These are phyloP conservation scores for Oreochromis grahami DNA, from an alignment of 2,797 vertebrate genomes.

Conservation along the genomic window DNA sequence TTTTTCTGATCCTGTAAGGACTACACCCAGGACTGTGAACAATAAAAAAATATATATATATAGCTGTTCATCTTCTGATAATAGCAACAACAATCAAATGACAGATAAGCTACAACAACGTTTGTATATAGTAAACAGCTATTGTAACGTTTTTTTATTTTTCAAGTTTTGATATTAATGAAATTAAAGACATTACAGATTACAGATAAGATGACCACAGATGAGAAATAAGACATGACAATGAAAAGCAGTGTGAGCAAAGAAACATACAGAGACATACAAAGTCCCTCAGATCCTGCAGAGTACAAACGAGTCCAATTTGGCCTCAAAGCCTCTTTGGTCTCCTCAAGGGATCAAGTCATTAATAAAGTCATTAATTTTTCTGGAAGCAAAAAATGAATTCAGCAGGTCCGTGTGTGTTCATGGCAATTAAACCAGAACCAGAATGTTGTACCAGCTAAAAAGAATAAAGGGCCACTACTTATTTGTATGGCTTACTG, in stretches of 20 bases:
- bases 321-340: background rate
- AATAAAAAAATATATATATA: background rate
- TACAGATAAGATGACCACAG: background rate
- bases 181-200: background rate
- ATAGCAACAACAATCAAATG: background rate
- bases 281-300: background rate
- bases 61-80: background rate
- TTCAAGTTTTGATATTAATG: background rate
- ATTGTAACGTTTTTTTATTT: background rate
- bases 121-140: background rate
- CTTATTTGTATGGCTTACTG: conserved; percentile 31
- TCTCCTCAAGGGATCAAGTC: conserved; percentile 1
- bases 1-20: background rate
- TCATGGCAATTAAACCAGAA: conserved; percentile 8
- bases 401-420: conserved; percentile 3
- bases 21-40: background rate
- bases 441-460: background rate
- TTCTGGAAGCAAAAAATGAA: background rate
- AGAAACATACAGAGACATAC: background rate
- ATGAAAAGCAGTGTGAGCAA: background rate
- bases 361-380: conserved; percentile 16
- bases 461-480: conserved; percentile 27
- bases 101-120: background rate
- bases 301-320: conserved; percentile 12
- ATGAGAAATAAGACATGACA: background rate